Conservation (phyloP, 2,797 vertebrate species). For the Melopsittacus undulatus region DNA sequence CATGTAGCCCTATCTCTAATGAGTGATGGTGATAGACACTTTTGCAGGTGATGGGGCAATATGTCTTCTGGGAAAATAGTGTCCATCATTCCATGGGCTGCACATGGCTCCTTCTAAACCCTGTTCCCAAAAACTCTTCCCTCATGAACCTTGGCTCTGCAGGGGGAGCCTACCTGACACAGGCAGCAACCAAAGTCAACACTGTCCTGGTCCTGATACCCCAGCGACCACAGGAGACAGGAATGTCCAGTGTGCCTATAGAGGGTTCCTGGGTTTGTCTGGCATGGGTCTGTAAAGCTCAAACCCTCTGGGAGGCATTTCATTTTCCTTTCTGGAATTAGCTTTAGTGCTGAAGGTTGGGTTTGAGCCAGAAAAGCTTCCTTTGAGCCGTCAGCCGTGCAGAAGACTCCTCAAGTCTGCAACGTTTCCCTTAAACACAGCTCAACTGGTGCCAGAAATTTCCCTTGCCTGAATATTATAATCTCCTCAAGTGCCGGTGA, state of each 20-base stretch:
- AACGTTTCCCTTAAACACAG: constrained; percentile 30
- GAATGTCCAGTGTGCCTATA: constrained; percentile 2
- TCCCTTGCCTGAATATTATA: background rate
- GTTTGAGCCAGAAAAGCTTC: constrained; percentile 56
- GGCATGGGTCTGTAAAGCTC: background rate
- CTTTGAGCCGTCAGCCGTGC: constrained; percentile 13
- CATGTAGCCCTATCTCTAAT: background rate
- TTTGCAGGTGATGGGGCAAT: accelerated
- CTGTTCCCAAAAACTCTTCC: background rate
- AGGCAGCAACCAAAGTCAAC: background rate
- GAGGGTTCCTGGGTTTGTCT: constrained; percentile 27
- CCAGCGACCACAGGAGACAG: background rate
- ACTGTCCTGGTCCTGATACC: background rate
- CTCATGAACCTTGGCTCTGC: background rate
- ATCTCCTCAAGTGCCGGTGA: background rate
- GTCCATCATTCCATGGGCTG: background rate
- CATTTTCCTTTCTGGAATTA: constrained; percentile 63
- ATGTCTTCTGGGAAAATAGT: background rate
- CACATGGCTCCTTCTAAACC: background rate
- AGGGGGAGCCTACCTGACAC: background rate
- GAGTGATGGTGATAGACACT: background rate
- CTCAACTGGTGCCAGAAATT: constrained; percentile 42
- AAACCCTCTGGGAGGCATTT: constrained; percentile 37
- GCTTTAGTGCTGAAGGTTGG: constrained; percentile 60
- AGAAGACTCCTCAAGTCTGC: background rate